Evolutionary conservation across 2,797 vertebrate genomes (phyloP), one percentile per base, ranked within the genome.

Genomic region (Margarornis squamiger): DNA sequence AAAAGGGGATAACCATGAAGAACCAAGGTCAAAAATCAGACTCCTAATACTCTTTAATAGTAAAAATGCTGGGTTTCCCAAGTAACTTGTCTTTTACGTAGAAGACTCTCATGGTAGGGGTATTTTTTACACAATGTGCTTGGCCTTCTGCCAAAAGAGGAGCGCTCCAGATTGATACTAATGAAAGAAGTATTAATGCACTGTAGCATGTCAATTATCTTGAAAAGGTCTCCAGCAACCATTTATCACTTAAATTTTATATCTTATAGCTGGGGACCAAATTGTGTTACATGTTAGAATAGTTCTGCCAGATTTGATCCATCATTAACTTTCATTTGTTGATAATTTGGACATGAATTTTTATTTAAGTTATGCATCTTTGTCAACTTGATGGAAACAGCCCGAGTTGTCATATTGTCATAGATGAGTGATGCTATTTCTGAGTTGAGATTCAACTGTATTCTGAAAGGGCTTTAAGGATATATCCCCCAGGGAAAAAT

Each of bases 301-400:
- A 79, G 76, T 83, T 94, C 92, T 96, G 92, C 94, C 96, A 91
- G n/a, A 92, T 96, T 76, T 95, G 93, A 93, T 81, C 87, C 83
- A 30, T 97, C 95, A 94, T 97, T 97, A 97, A 82, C 96, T 96
- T 93, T 89, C 96, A 86, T 89, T 97, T 96, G 68, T 94, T 90
- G 94, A 83, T 97, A 86, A 96, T 95, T 92, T 74, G 92, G 95
- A 93, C 82, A 72, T 83, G 88, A 90, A 85, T 97, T 95, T 97
- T 96, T 91, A 90, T 95, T 89, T 90, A 62, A 75, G 85, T 78
- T 90, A 65, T 87, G 80, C 48, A 30, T 95, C 93, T 91, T 62
- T 96, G 94, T 96, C 95, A 94, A 72, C 76, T 86, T 94, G 94
- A 96, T 73, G 80, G 92, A 96, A 95, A 74, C 2, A n/a, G 67